phyloP scores from a whole-genome alignment of 2,888 invertebrate species.

The Pasiphila rectangulata region DNA sequence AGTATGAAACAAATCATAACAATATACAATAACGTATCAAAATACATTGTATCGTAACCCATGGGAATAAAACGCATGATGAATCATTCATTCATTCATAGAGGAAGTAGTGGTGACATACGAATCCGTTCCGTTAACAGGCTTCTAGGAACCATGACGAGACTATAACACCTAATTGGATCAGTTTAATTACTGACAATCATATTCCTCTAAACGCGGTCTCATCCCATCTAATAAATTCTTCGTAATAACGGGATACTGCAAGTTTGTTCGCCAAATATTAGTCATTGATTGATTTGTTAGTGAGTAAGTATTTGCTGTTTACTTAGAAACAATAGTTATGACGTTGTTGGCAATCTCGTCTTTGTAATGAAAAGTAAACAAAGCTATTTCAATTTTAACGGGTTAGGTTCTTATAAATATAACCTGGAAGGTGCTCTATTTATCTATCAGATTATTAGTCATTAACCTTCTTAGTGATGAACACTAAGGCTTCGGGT shows the following conservation, averaged over 20 bases:
- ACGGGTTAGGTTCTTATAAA: too few species aligned
- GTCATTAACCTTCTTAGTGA: too few species aligned
- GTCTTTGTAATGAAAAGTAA: constrained; percentile 4
- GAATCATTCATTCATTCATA: constrained; percentile 50
- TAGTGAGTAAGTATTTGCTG: background rate
- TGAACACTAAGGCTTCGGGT: too few species aligned
- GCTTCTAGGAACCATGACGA: constrained; percentile 60
- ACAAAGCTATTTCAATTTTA: too few species aligned
- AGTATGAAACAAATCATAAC: constrained; percentile 17
- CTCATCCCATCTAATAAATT: constrained; percentile 9
- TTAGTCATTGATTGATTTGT: constrained; percentile 16
- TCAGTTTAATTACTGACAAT: constrained; percentile 24
- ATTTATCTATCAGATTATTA: too few species aligned
- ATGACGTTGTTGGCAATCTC: constrained; percentile 8
- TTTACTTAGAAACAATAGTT: constrained; percentile 13
- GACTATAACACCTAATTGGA: constrained; percentile 37
- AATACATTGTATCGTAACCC: constrained; percentile 27
- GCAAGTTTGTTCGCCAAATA: constrained; percentile 15
- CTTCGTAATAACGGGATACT: constrained; percentile 1
- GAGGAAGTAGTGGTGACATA: constrained; percentile 54
- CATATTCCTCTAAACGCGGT: constrained; percentile 19
- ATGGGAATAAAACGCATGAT: constrained; percentile 29
- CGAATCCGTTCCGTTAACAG: constrained; percentile 31
- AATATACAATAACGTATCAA: constrained; percentile 20
- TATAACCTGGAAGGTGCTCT: too few species aligned